Evolutionary conservation across 1,140 invertebrate genomes (phyloP), one percentile per base, ranked within the genome.

Genomic region (Trichonephila clavata): DNA sequence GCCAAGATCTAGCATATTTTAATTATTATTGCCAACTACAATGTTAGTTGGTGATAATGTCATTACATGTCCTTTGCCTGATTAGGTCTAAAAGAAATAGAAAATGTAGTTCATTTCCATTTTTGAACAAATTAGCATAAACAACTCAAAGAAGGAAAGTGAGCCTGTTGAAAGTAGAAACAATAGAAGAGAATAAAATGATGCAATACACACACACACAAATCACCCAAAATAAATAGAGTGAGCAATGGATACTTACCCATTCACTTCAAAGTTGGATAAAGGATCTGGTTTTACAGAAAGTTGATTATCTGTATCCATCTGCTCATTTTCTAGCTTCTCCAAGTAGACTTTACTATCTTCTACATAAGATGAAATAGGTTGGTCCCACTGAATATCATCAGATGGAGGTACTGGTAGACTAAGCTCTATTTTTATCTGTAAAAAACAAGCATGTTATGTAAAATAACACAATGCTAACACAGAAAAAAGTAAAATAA

Each of bases 261-360:
- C 94, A 60, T 27, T 94, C 27, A 80, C 90, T 57, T 92, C 93
- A 87, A 94, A 87, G 27, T 86, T 94, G 13, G 94, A 94, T 7
- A 94, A 77, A 59, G 83, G 21, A 84, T 94, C 94, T 21, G 94
- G 94, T 43, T 90, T n/a, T 24, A 59, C 18, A 61, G 84, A 39
- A 18, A 80, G 50, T 77, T 90, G 59, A 43, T 8, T 50, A 24
- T 93, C 90, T 59, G 68, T 61, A 20, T 95, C 94, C 94, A 95
- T 95, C 14, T 71, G 93, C 80, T 94, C 94, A 50, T 94, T 93
- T 59, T 95, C 94, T 27, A 95, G 65, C 86, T 95, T 94, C 24
- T 95, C 94, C 27, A 95, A 71, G 80, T 95, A 90, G 20, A 90
- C 83, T 81, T 95, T 94, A 68, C 94, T 94, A 94, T 96, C 95